Evolutionary conservation across 1,140 invertebrate genomes (phyloP).

Genomic region (Lutraria rhynchaena): DNA sequence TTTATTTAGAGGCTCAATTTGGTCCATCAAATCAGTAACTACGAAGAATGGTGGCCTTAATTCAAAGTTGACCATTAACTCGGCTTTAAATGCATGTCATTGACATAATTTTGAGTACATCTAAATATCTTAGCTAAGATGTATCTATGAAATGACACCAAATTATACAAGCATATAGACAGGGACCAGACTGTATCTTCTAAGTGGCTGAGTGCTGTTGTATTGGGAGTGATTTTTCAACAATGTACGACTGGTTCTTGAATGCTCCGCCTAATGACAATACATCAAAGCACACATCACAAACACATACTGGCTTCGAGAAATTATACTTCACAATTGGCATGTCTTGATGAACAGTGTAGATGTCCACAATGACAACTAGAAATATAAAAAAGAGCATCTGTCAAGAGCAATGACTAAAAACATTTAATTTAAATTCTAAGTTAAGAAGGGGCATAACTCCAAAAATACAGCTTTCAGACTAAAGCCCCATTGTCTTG

Average conservation of each 20-base stretch:
- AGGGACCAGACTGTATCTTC: not conserved
- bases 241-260: slow-evolving; percentile 13
- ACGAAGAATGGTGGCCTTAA: not conserved
- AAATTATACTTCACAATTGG: slow-evolving; percentile 97
- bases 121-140: not conserved
- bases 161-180: not conserved
- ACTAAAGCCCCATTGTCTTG: too few relatives aligned
- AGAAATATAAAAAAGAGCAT: slow-evolving; percentile 77
- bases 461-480: too few relatives aligned
- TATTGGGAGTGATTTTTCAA: not conserved
- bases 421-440: too few relatives aligned
- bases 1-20: too few relatives aligned
- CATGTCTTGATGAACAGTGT: slow-evolving; percentile 94
- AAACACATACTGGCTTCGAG: slow-evolving; percentile 97
- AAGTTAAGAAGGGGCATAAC: too few relatives aligned
- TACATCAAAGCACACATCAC: slow-evolving; percentile 95
- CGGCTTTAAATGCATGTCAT: not conserved
- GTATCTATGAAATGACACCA: too few relatives aligned
- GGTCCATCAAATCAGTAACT: too few relatives aligned
- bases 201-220: too few relatives aligned
- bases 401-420: too few relatives aligned
- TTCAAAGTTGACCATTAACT: not conserved
- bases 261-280: slow-evolving; percentile 87
- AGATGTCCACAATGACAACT: slow-evolving; percentile 97
- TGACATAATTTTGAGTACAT: not conserved